Percentiles rank a stretch among this genome's conserved stretches.
phyloP scores from a whole-genome alignment of 2,113 vertebrate genomes.

The Thamnaconus septentrionalis region DNA sequence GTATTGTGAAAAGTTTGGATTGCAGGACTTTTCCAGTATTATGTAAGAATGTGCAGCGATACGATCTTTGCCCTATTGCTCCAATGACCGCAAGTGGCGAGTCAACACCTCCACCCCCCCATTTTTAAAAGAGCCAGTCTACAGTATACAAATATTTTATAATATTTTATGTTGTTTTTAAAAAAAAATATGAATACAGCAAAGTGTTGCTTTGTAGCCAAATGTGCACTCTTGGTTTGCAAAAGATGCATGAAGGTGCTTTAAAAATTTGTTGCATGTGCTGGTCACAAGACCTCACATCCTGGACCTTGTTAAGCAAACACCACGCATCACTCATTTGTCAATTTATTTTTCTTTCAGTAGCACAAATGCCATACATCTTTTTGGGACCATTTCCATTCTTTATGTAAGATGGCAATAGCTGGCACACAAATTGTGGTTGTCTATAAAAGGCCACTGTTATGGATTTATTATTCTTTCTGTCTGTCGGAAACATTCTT shows the following conservation, averaged over 20 bases:
- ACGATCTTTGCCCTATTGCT: slow-evolving; percentile 50
- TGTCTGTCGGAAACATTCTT: too few species aligned
- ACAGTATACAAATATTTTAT: background rate
- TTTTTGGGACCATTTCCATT: too few species aligned
- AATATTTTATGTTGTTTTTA: background rate
- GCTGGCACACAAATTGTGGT: too few species aligned
- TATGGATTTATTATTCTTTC: too few species aligned
- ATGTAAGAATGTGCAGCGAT: slow-evolving; percentile 36
- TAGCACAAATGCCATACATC: too few species aligned
- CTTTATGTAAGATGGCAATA: too few species aligned
- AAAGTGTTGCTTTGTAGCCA: background rate
- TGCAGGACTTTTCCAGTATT: slow-evolving; percentile 20
- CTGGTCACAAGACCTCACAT: slow-evolving; percentile 63
- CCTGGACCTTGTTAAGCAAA: slow-evolving; percentile 36
- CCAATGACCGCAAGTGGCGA: slow-evolving; percentile 19
- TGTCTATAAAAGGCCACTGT: too few species aligned
- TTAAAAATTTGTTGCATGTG: slow-evolving; percentile 34
- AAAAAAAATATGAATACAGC: background rate
- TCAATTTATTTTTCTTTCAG: slow-evolving; percentile 6
- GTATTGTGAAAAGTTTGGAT: background rate
- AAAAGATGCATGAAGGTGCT: background rate
- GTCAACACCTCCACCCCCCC: background rate
- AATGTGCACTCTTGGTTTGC: background rate
- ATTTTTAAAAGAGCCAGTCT: background rate
- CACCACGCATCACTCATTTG: slow-evolving; percentile 47